Evolutionary conservation across 2,888 invertebrate species (phyloP), one percentile per base, ranked within the genome.

Genomic region (Sacculina carcini): DNA sequence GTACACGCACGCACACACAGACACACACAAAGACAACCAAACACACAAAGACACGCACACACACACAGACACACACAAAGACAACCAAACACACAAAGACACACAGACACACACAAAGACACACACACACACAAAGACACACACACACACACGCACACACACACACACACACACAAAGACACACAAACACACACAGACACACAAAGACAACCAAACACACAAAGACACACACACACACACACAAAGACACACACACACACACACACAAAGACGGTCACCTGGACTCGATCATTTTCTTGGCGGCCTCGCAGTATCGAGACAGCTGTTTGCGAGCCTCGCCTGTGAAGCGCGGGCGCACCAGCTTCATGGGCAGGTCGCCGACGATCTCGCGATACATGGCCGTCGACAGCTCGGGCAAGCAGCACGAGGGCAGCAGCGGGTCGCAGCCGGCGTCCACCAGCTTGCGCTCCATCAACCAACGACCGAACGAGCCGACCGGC

Each of bases 311-410:
- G 67, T 92, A 96, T 51, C 79, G 74, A 3, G 84, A 82, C 24
- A 94, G 68, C 63, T 94, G 92, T 65, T 92, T 90, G 31, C 92
- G 73, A 1, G 92, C 92, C 69, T 94, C 94, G 14, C 56, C 57
- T 3, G 89, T 85, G 62, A 85, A 92, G 66, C 90, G 89, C 9
- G 92, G 90, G 64, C 87, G 79, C n/a, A 84, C 77, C 54, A 94
- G 73, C 67, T 89, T 90, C 54, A 94, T 85, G 10, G 94, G 94
- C 63, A 96, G 87, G 67, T 94, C 92, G 66, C 89, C 85, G 87
- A 94, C 90, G 51, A 94, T 87, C 69, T 94, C 94, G 57, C 86
- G 78, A 67, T 89, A 89, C 90, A 94, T 89, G 2, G 84, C 81
- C 63, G 78, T 75, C 5, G 92, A 92, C 59, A 94, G 79, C 68